Percentiles rank a stretch among this genome's conserved stretches.
Evolutionary conservation across 2,888 invertebrate genomes (phyloP).

Genomic region (Limenitis camilla): DNA sequence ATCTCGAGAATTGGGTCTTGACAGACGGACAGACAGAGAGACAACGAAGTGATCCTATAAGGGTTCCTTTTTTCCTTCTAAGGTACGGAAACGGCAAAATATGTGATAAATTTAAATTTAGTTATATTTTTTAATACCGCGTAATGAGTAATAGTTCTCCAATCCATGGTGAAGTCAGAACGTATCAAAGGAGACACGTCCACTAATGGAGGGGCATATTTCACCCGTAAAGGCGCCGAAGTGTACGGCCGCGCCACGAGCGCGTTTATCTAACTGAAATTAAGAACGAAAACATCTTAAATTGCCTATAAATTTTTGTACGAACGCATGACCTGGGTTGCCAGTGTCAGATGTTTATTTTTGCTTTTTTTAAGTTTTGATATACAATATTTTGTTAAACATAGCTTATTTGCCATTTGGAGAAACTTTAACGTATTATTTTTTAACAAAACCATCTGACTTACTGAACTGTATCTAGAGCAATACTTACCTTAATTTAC

Average conservation of each 20-base stretch:
- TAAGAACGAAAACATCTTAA: conserved; percentile 69
- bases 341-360: conserved; percentile 30
- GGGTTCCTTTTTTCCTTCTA: no score
- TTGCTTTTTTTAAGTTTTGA: conserved; percentile 11
- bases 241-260: no score
- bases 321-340: conserved; percentile 51
- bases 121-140: background rate
- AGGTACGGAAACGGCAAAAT: no score
- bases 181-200: conserved; percentile 38
- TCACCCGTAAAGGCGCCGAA: conserved; percentile 63
- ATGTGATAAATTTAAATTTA: background rate
- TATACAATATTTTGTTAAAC: background rate
- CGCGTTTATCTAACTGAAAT: conserved; percentile 65
- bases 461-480: no score
- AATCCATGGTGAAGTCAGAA: conserved; percentile 36
- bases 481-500: no score
- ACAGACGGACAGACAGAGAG: no score
- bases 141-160: conserved; percentile 25
- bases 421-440: conserved; percentile 1
- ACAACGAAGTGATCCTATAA: no score
- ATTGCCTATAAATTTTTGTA: conserved; percentile 55
- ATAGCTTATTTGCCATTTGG: no score
- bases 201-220: conserved; percentile 53
- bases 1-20: no score
- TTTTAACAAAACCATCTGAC: no score